Percentiles rank a stretch among this genome's conserved stretches.
These are phyloP conservation scores for Cuculus canorus DNA, from an alignment of 2,797 vertebrate genomes.

Conservation along the genomic window DNA sequence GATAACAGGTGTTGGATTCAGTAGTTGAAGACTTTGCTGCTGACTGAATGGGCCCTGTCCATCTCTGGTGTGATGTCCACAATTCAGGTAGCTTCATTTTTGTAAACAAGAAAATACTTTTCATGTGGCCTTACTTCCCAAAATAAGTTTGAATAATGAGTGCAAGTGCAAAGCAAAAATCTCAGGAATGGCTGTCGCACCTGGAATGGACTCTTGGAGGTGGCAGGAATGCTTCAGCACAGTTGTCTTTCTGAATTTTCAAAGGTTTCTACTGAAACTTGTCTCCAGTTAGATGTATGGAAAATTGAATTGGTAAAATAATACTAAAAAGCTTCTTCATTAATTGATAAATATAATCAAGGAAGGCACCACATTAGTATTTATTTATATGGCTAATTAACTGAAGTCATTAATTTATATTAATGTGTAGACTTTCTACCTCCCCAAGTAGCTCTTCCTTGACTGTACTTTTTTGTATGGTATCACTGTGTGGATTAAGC, in stretches of 20 bases:
- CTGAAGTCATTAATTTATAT: conserved; percentile 36
- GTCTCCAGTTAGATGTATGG: not conserved
- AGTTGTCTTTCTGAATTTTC: not conserved
- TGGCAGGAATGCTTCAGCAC: not conserved
- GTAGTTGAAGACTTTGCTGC: not conserved
- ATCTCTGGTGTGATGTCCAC: not conserved
- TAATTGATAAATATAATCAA: conserved; percentile 79
- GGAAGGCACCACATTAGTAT: conserved; percentile 69
- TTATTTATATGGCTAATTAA: conserved; percentile 76
- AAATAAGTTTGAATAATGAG: not conserved
- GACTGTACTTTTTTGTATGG: not conserved
- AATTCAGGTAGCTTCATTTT: not conserved
- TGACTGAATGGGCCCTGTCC: too few relatives aligned
- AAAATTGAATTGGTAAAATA: conserved; percentile 47
- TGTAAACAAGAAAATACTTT: not conserved
- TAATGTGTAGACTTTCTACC: conserved; percentile 1
- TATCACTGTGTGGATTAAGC: not conserved
- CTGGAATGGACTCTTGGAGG: not conserved
- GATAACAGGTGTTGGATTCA: not conserved
- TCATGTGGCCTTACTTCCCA: not conserved
- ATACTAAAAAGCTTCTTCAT: conserved; percentile 55
- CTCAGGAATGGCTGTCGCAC: not conserved
- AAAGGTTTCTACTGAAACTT: not conserved
- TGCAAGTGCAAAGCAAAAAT: not conserved
- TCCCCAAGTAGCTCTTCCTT: not conserved